Conservation (phyloP, 2,797 vertebrate species). For the Phoeniculus purpureus region DNA sequence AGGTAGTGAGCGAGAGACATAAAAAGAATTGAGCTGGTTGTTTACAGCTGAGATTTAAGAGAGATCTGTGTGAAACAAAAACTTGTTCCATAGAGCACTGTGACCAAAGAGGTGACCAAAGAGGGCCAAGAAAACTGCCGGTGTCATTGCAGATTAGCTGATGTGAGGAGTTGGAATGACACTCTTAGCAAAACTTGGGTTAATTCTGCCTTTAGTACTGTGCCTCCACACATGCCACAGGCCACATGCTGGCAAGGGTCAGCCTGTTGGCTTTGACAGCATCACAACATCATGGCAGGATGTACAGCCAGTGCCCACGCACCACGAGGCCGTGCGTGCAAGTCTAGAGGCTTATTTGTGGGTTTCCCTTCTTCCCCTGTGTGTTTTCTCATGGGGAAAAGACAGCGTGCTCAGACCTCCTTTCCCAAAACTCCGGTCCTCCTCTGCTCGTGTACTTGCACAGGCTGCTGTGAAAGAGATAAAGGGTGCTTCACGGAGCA, state of each 20-base stretch:
- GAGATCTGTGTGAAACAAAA: conserved; percentile 75
- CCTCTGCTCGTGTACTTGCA: neutral
- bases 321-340: neutral
- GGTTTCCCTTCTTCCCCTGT: neutral
- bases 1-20: conserved; percentile 83
- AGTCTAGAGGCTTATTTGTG: neutral
- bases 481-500: neutral
- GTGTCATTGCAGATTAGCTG: conserved; percentile 70
- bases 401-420: neutral
- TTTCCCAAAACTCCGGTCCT: neutral
- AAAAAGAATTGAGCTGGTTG: conserved; percentile 72
- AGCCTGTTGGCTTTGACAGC: conserved; percentile 50
- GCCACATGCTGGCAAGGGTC: conserved; percentile 47
- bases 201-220: conserved; percentile 68
- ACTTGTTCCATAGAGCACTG: conserved; percentile 74
- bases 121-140: conserved; percentile 72
- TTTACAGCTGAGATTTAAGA: conserved; percentile 79
- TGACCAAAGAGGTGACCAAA: conserved; percentile 78
- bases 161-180: conserved; percentile 75
- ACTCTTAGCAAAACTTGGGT: conserved; percentile 65
- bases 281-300: conserved; percentile 16
- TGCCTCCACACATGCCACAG: conserved; percentile 71
- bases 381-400: neutral
- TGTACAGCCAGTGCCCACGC: neutral
- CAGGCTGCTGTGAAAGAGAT: conserved; percentile 1